Evolutionary conservation across 2,113 vertebrate genomes (phyloP).

Genomic region (Festucalex cinctus): DNA sequence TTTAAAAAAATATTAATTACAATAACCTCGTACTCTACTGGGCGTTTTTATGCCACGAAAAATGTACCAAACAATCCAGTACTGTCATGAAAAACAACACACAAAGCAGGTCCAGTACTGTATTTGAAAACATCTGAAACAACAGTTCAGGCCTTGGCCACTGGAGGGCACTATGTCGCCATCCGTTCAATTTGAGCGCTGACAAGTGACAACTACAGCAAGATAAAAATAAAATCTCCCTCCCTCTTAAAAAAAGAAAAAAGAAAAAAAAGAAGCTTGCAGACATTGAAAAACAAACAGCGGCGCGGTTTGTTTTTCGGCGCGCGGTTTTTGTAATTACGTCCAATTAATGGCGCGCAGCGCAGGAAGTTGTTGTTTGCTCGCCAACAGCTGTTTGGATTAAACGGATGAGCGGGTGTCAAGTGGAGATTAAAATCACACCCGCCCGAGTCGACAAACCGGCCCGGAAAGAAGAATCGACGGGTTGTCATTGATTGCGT

Average conservation of each 20-base stretch:
- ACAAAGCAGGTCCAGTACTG: no score
- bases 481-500: neutral
- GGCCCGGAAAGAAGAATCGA: neutral
- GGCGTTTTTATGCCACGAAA: no score
- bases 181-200: neutral
- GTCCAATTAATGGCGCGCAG: constrained; percentile 38
- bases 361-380: constrained; percentile 47
- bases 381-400: constrained; percentile 55
- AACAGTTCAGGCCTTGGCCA: constrained; percentile 8
- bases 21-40: no score
- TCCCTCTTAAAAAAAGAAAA: neutral
- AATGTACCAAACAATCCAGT: no score
- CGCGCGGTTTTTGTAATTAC: constrained; percentile 40
- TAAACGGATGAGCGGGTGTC: constrained; percentile 39
- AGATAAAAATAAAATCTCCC: constrained; percentile 12
- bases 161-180: constrained; percentile 53
- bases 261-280: constrained; percentile 7
- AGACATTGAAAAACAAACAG: constrained; percentile 43
- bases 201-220: constrained; percentile 26
- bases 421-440: constrained; percentile 47
- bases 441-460: neutral
- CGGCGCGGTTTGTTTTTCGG: constrained; percentile 26
- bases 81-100: no score
- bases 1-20: no score
- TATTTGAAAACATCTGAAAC: no score